Evolutionary conservation across 2,113 vertebrate species (phyloP), one percentile per base, ranked within the genome.

Genomic region (Periophthalmus modestus): DNA sequence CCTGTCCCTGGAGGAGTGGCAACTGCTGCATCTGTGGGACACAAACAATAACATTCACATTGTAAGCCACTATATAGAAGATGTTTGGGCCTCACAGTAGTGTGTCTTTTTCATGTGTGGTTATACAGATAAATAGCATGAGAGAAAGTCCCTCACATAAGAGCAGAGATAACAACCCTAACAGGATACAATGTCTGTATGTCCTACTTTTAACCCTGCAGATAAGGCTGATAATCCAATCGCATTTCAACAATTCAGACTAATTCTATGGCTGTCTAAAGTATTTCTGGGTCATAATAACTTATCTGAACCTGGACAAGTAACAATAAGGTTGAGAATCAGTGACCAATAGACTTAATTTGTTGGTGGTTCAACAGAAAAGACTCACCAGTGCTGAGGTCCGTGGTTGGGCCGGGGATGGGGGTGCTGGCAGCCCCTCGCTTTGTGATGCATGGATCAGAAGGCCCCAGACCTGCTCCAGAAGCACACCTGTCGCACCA

Each of bases 321-420:
- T 1, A 52, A 19, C 16, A 6, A 6, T 19, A 55, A n/a, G 7
- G 2, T n/a, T 19, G 19, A 55, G 52, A 55, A 21, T n/a, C 52
- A 55, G 10, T 2, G 21, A 21, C 39, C 39, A 43, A 43, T 43
- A 43, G 4, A 7, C 19, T 10, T n/a, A 21, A n/a, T 7, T 55
- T 55, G 52, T 21, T 55, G 9, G 58, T 28, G 52, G 19, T n/a
- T 66, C 52, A 59, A 14, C 5, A 4, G 36, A 36, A n/a, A 48
- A 54, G 73, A 89, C 87, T 95, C 94, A 98, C 97, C 95, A 55
- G 91, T 70, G 79, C 94, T 94, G 54, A 91, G 90, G 76, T 95
- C 91, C 73, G 95, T 89, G n/a, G 91, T 96, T 89, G 90, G 92
- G 77, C 87, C 93, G 87, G 94, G 75, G 75, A 91, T 3, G 0